These are phyloP conservation scores for Acholoe squamosa DNA, from an alignment of 2,888 invertebrate genomes.

Conservation along the genomic window DNA sequence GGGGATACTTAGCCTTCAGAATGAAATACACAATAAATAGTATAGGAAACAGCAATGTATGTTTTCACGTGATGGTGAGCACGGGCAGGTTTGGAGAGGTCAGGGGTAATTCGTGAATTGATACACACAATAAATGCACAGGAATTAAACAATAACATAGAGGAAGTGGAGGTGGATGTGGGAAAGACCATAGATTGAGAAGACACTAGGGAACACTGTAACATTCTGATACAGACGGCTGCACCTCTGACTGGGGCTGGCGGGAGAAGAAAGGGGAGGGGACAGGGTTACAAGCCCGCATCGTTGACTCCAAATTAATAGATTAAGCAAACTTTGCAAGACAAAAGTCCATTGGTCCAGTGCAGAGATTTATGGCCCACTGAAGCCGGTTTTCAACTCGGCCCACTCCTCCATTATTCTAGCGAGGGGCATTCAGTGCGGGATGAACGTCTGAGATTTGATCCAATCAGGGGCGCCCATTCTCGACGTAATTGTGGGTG, in stretches of 20 bases:
- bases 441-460: conserved; percentile 49
- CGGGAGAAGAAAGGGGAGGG: neutral
- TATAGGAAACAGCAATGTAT: neutral
- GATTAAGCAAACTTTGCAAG: conserved; percentile 33
- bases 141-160: too few species aligned
- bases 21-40: neutral
- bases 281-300: neutral
- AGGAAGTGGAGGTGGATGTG: too few species aligned
- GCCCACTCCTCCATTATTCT: conserved; percentile 50
- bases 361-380: conserved; percentile 36
- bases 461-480: conserved; percentile 53
- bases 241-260: neutral
- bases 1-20: neutral
- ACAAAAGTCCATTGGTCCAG: conserved; percentile 57
- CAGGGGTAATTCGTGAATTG: too few species aligned
- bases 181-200: too few species aligned
- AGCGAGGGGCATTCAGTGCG: conserved; percentile 46
- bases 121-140: too few species aligned
- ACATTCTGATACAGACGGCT: neutral
- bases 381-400: conserved; percentile 48
- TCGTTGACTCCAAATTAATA: conserved; percentile 55
- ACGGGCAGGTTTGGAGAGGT: too few species aligned
- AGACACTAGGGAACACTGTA: neutral
- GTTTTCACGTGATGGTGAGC: neutral
- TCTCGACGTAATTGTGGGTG: conserved; percentile 53